Evolutionary conservation across 2,888 invertebrate species (phyloP), one percentile per base, ranked within the genome.

Genomic region (Stegana nigrithorax): DNA sequence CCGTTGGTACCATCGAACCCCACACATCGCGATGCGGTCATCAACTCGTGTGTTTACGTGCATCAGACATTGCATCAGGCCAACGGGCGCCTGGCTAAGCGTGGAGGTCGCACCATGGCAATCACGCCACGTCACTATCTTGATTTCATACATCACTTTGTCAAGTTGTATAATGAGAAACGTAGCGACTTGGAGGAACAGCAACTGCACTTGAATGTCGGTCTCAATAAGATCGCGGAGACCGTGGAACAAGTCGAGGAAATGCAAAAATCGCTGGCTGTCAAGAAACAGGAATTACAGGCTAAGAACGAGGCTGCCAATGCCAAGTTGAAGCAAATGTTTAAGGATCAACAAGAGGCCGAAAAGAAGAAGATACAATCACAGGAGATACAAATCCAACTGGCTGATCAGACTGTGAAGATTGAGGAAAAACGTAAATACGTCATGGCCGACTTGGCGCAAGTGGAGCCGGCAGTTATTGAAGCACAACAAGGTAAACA

Each of bases 171-270:
- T 87, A 94, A 95, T 71, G 99, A 99, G 86, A 99, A 99, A 85
- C 91, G 98, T 42, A 95, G 96, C 2, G 98, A 99, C 85, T 88
- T 99, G 61, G 99, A 99, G 84, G 99, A 99, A 81, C 98, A 99
- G 82, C 98, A 99, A 84, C 88, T 98, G 21, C 99, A 99, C 87
- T 88, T 99, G 82, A 99, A 99, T 87, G 98, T 99, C 50, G 99
- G 99, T 84, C 89, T 99, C 63, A 95, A 95, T 81, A 99, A 99
- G 88, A 99, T 99, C 73, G 95, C 97, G 0, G 99, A 99, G 87
- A 99, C 99, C 6, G 96, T 99, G 12, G 97, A 98, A 80, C 99
- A 99, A 85, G 99, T 99, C 12, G 98, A 98, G 84, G 98, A 99
- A 84, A 95, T 99, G 92, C 99, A 99, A 85, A 98, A 97, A 87